Evolutionary conservation across 1,140 invertebrate genomes (phyloP).

Genomic region (Mylabris phalerata): DNA sequence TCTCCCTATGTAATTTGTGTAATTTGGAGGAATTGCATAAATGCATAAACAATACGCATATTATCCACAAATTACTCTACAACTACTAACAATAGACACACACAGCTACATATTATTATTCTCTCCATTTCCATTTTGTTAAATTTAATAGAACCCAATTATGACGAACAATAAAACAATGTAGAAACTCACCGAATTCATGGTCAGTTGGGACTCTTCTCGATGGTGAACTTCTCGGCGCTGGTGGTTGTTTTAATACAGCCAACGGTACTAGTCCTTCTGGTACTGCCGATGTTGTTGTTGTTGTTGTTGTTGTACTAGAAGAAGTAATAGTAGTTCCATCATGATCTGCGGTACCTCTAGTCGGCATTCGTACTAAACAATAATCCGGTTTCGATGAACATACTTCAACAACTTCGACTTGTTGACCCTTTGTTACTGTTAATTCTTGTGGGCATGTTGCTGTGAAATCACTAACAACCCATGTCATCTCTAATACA

Average conservation of each 20-base stretch:
- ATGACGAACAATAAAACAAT: too few relatives aligned
- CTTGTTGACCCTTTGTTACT: conserved; percentile 82
- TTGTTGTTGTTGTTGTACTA: conserved; percentile 25
- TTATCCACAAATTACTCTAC: too few relatives aligned
- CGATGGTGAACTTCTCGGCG: conserved; percentile 55
- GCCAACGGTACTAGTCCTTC: conserved; percentile 79
- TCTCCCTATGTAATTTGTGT: too few relatives aligned
- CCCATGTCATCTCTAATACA: conserved; percentile 78
- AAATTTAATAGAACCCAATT: too few relatives aligned
- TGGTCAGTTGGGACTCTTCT: conserved; percentile 41
- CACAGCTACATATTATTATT: too few relatives aligned
- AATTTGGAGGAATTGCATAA: too few relatives aligned
- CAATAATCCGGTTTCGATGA: conserved; percentile 54
- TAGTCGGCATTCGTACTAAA: conserved; percentile 51
- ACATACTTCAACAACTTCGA: conserved; percentile 77
- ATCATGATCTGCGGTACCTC: conserved; percentile 49
- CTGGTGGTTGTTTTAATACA: conserved; percentile 73
- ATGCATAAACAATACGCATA: too few relatives aligned
- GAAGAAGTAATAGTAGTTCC: conserved; percentile 11
- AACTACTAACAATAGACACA: too few relatives aligned
- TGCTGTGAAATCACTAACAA: conserved; percentile 73
- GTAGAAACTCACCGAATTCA: conserved; percentile 41
- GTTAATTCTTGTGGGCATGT: conserved; percentile 64
- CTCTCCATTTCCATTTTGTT: too few relatives aligned
- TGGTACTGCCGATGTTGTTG: conserved; percentile 44